A percentile compares a stretch with the other conserved stretches of the same genome.
Conservation (phyloP, 2,888 invertebrate species). For the Pseudococcus longispinus region DNA sequence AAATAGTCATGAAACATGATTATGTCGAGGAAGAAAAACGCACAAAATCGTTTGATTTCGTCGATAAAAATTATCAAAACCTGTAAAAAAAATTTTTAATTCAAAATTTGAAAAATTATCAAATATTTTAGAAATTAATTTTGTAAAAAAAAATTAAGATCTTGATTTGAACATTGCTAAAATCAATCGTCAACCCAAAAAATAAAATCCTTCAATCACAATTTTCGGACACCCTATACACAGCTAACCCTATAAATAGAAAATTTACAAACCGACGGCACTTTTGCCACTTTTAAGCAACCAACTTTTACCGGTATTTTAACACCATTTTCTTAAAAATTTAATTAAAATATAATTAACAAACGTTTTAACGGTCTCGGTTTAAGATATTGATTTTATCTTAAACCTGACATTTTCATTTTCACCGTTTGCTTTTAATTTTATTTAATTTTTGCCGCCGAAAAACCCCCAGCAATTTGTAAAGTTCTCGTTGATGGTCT, state of each 20-base stretch:
- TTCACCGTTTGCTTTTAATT: constrained; percentile 17
- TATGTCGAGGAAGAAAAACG: too few relatives aligned
- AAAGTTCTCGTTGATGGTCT: not conserved
- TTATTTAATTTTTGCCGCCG: constrained; percentile 6
- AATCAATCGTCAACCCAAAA: too few relatives aligned
- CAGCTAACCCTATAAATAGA: not conserved
- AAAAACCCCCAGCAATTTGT: not conserved
- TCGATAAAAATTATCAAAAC: too few relatives aligned
- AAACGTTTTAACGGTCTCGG: constrained; percentile 38
- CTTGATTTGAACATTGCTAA: too few relatives aligned
- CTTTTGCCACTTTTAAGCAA: not conserved
- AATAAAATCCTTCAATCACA: not conserved
- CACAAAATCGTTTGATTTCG: too few relatives aligned
- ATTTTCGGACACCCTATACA: not conserved
- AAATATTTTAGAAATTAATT: too few relatives aligned
- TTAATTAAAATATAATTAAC: constrained; percentile 53
- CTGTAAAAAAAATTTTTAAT: too few relatives aligned
- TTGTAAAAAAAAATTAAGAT: too few relatives aligned
- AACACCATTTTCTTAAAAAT: constrained; percentile 29
- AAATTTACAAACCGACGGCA: not conserved
- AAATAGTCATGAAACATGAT: too few relatives aligned
- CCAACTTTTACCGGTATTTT: constrained; percentile 36
- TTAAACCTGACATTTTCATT: constrained; percentile 39
- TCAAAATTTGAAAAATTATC: too few relatives aligned
- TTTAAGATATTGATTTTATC: constrained; percentile 42